Conservation (phyloP, 2,888 invertebrate species). For the Rosalia funebris region DNA sequence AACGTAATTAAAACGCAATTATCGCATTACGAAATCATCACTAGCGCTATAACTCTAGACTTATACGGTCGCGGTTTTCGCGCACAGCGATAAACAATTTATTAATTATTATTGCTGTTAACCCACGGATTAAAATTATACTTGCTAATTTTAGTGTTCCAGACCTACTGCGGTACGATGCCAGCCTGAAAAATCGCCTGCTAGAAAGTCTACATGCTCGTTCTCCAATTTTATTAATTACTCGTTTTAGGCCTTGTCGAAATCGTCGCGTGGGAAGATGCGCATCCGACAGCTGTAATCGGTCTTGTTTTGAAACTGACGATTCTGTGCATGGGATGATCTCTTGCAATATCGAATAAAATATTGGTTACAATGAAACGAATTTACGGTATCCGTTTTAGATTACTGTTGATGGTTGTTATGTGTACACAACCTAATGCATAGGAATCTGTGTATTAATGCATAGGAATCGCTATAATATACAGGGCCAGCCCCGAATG, state of each 20-base stretch:
- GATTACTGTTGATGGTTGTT: not conserved
- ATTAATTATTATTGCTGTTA: conserved; percentile 18
- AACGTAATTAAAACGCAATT: not conserved
- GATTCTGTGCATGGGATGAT: not conserved
- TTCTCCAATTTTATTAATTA: conserved; percentile 4
- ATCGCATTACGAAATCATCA: conserved; percentile 3
- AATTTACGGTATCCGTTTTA: not conserved
- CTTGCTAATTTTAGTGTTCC: conserved; percentile 17
- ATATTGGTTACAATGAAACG: not conserved
- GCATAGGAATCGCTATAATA: no score
- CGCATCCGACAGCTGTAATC: conserved; percentile 8
- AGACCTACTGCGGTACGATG: conserved; percentile 8
- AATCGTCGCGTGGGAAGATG: conserved; percentile 15
- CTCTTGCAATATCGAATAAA: not conserved
- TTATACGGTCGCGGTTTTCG: conserved; percentile 5
- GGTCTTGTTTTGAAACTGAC: conserved; percentile 13
- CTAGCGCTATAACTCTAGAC: conserved; percentile 1
- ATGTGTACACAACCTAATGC: no score
- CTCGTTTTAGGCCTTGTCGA: not conserved
- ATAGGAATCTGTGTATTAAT: no score
- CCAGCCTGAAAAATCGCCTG: not conserved
- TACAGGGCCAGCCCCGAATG: no score
- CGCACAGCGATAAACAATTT: conserved; percentile 5
- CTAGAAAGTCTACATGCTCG: conserved; percentile 10
- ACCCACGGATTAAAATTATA: conserved; percentile 22